Evolutionary conservation across 2,888 invertebrate species (phyloP).

Genomic region (Mesochorus sp.): DNA sequence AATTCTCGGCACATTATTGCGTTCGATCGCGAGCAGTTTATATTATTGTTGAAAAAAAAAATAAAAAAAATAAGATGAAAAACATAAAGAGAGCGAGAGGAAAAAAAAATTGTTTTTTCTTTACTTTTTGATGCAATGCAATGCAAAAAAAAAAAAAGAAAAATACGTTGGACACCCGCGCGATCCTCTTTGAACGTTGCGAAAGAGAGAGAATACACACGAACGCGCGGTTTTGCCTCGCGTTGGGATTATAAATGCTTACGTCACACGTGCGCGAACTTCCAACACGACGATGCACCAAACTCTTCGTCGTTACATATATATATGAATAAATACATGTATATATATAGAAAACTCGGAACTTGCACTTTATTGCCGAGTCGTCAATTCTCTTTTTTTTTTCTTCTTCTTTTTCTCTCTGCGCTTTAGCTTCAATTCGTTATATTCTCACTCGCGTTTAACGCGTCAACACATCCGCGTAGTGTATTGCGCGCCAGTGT

Average conservation of each 20-base stretch:
- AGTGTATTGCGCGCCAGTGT: too few species aligned
- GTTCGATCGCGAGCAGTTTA: background rate
- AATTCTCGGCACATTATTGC: constrained; percentile 38
- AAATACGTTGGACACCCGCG: background rate
- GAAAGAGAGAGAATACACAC: too few species aligned
- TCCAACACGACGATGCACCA: constrained; percentile 53
- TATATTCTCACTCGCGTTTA: background rate
- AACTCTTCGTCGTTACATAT: constrained; percentile 8
- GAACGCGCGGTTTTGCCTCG: constrained; percentile 29
- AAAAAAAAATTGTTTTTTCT: background rate
- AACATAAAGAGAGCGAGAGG: background rate
- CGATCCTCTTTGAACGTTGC: constrained; percentile 30
- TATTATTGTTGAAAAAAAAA: background rate
- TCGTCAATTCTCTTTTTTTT: constrained; percentile 41
- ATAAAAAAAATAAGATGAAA: background rate
- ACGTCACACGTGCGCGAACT: constrained; percentile 55
- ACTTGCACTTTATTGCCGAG: constrained; percentile 49
- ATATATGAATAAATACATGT: background rate
- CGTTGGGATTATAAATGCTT: constrained; percentile 48
- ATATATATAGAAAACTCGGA: constrained; percentile 19
- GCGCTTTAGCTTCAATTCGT: background rate
- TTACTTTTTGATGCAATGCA: background rate
- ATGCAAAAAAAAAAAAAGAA: background rate
- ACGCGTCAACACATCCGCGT: too few species aligned
- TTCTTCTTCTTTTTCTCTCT: constrained; percentile 4